A percentile compares a stretch with the other conserved stretches of the same genome.
Evolutionary conservation across 2,113 vertebrate species (phyloP).

Genomic region (Thomomys bottae): DNA sequence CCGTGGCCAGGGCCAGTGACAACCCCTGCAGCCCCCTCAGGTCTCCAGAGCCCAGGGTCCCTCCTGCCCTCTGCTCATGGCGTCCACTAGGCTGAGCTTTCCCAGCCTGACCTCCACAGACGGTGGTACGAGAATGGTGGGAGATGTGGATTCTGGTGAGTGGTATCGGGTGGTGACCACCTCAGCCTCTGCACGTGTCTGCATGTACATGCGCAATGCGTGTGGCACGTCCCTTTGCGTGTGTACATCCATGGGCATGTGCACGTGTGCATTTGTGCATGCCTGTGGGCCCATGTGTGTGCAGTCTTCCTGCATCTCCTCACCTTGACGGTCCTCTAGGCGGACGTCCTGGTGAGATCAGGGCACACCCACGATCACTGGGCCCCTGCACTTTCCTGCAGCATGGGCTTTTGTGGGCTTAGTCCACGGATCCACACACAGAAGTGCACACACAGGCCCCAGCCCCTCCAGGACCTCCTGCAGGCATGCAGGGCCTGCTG

Average conservation of each 20-base stretch:
- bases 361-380: rapidly evolving
- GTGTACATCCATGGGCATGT: too few species aligned
- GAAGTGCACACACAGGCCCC: rapidly evolving
- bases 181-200: rapidly evolving
- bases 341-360: rapidly evolving
- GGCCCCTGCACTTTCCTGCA: not conserved
- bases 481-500: too few species aligned
- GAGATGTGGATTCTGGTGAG: not conserved
- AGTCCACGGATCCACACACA: rapidly evolving
- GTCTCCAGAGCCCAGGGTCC: rapidly evolving
- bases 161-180: too few species aligned
- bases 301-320: not conserved
- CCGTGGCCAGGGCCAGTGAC: rapidly evolving
- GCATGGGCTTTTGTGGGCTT: rapidly evolving
- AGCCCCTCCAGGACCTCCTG: rapidly evolving
- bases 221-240: not conserved
- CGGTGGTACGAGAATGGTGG: rapidly evolving
- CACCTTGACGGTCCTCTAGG: rapidly evolving
- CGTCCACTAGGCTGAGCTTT: not conserved
- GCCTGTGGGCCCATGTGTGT: rapidly evolving
- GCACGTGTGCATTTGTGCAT: not conserved
- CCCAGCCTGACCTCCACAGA: rapidly evolving
- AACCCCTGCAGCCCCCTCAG: rapidly evolving
- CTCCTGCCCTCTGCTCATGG: not conserved
- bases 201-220: rapidly evolving